phyloP scores from a whole-genome alignment of 92 coral and sea anemone species.

The Desmophyllum pertusum region DNA sequence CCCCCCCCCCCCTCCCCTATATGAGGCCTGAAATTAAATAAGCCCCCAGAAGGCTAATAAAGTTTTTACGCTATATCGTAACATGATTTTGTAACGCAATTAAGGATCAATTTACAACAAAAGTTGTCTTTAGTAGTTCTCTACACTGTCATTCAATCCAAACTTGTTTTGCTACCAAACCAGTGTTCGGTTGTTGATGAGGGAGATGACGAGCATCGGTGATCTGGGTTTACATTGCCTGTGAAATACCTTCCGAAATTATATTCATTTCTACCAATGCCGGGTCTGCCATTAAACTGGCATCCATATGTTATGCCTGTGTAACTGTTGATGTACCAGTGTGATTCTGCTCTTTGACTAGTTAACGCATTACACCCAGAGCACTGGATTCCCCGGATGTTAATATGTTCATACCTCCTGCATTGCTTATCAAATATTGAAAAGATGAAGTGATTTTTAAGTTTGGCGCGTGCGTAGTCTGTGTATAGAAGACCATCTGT shows the following conservation, averaged over 20 bases:
- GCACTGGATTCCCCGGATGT: constrained; percentile 14
- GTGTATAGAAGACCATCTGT: background rate
- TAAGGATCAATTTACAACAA: no score
- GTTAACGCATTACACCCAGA: background rate
- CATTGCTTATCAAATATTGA: background rate
- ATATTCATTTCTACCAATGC: background rate
- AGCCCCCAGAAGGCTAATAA: no score
- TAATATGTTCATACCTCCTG: background rate
- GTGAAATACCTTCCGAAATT: background rate
- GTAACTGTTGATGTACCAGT: constrained; percentile 12
- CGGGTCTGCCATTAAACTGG: constrained; percentile 16
- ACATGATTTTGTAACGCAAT: no score
- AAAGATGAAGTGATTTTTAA: background rate
- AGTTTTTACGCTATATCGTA: no score
- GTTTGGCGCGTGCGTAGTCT: constrained; percentile 1
- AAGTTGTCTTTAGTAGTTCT: no score
- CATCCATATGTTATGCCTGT: background rate
- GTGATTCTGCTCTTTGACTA: background rate
- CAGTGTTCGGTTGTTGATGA: constrained; percentile 15
- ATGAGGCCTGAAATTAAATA: no score
- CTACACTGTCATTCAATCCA: no score
- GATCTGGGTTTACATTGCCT: background rate
- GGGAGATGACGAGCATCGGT: constrained; percentile 14
- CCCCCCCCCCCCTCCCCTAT: no score
- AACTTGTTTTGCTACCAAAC: no score